Conservation (phyloP, 2,888 invertebrate species). For the Drosophila ochracea region DNA sequence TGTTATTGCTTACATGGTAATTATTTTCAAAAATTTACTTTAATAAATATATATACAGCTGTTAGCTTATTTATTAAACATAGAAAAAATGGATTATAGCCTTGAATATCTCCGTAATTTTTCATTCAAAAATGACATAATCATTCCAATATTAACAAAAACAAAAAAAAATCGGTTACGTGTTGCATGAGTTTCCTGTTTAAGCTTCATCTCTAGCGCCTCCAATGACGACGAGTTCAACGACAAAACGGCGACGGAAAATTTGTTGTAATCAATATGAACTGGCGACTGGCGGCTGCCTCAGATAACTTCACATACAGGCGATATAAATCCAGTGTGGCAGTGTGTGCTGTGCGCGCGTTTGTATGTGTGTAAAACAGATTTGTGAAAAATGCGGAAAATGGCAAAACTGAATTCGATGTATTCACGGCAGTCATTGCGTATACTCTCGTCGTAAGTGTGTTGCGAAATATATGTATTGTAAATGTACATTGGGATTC, state of each 20-base stretch:
- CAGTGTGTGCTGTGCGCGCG: constrained; percentile 27
- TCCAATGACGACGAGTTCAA: constrained; percentile 32
- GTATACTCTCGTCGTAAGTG: constrained; percentile 34
- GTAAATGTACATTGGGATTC: constrained; percentile 51
- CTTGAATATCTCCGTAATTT: constrained; percentile 5
- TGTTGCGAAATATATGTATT: constrained; percentile 60
- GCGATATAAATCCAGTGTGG: constrained; percentile 39
- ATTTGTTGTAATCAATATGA: constrained; percentile 81
- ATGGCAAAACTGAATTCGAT: constrained; percentile 80
- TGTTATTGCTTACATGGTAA: not conserved
- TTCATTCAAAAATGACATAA: constrained; percentile 23
- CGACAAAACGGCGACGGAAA: constrained; percentile 78
- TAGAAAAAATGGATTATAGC: constrained; percentile 1
- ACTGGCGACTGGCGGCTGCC: constrained; percentile 76
- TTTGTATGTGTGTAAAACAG: constrained; percentile 62
- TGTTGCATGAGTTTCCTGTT: constrained; percentile 42
- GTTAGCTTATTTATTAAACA: not conserved
- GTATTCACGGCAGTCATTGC: constrained; percentile 60
- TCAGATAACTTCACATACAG: constrained; percentile 69
- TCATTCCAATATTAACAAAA: constrained; percentile 10
- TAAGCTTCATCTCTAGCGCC: constrained; percentile 37
- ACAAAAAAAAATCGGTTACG: constrained; percentile 42
- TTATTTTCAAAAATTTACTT: not conserved
- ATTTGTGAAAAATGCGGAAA: constrained; percentile 80
- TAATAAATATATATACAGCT: too few species aligned